Percentiles rank a stretch among this genome's conserved stretches.
Conservation (phyloP, 1,140 invertebrate species). For the Brachystomella parvula region DNA sequence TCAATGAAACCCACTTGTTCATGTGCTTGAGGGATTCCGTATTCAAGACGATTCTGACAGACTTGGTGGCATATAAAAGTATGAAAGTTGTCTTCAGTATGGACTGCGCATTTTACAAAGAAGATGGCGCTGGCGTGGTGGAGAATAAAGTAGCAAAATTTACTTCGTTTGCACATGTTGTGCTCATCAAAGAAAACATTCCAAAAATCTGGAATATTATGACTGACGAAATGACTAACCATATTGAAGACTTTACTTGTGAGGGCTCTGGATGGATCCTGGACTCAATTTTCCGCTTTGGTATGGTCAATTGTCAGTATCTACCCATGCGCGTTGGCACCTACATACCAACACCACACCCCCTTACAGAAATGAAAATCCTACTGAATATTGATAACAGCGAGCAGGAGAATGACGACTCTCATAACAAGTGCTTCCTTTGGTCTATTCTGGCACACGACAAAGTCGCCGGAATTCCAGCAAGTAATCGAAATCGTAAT, state of each 20-base stretch:
- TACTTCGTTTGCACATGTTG: neutral
- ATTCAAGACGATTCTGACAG: too few relatives aligned
- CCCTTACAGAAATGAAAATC: neutral
- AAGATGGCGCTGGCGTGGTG: neutral
- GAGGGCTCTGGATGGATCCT: neutral
- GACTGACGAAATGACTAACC: neutral
- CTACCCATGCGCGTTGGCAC: neutral
- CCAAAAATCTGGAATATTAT: neutral
- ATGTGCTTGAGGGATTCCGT: too few relatives aligned
- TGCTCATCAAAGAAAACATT: neutral
- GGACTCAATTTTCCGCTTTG: neutral
- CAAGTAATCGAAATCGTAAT: neutral
- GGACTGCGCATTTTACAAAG: neutral
- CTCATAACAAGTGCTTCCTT: conserved; percentile 5
- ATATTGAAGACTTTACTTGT: neutral
- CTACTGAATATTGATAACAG: neutral
- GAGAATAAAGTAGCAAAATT: neutral
- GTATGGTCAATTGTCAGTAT: neutral
- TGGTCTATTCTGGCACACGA: neutral
- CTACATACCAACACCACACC: neutral
- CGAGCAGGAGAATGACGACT: neutral
- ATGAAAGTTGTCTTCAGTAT: neutral
- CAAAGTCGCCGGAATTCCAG: neutral
- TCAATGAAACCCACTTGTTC: too few relatives aligned
- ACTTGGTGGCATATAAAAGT: too few relatives aligned